Percentiles rank a stretch among this genome's conserved stretches.
These are phyloP conservation scores for Pica pica DNA, from an alignment of 2,113 vertebrate genomes.

Conservation along the genomic window DNA sequence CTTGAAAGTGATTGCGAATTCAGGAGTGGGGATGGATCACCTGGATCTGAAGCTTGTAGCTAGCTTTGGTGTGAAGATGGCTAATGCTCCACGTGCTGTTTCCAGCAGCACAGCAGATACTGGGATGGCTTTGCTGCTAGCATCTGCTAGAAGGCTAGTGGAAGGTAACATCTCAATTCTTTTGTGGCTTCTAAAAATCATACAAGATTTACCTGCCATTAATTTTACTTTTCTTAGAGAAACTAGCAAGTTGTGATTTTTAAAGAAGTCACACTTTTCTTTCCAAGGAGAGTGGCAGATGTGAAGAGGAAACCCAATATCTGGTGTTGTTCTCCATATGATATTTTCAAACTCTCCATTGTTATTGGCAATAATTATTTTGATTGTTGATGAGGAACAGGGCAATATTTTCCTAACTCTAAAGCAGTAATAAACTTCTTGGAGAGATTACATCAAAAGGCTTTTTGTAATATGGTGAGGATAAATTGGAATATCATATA, in stretches of 20 bases:
- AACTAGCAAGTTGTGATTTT: background rate
- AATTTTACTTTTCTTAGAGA: background rate
- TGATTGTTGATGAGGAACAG: background rate
- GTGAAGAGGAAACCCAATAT: background rate
- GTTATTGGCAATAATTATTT: background rate
- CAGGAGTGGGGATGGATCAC: conserved; percentile 73
- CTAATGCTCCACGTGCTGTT: conserved; percentile 70
- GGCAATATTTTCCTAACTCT: background rate
- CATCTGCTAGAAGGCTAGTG: conserved; percentile 71
- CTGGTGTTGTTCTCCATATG: background rate
- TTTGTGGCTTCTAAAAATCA: background rate
- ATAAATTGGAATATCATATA: background rate
- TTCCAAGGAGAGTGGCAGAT: background rate
- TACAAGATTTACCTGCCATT: background rate
- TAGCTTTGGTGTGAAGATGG: conserved; percentile 69
- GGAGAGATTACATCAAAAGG: background rate
- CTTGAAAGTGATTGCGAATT: conserved; percentile 71
- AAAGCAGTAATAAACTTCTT: background rate
- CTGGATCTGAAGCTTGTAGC: conserved; percentile 72
- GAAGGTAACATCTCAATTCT: conserved; percentile 59
- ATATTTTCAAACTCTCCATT: background rate
- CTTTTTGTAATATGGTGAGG: background rate
- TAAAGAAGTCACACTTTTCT: background rate
- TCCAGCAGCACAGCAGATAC: conserved; percentile 71
- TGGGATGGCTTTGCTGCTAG: conserved; percentile 76